Percentiles rank a stretch among this genome's conserved stretches.
phyloP scores from a whole-genome alignment of 1,140 invertebrate genomes.

The Contarinia nasturtii region DNA sequence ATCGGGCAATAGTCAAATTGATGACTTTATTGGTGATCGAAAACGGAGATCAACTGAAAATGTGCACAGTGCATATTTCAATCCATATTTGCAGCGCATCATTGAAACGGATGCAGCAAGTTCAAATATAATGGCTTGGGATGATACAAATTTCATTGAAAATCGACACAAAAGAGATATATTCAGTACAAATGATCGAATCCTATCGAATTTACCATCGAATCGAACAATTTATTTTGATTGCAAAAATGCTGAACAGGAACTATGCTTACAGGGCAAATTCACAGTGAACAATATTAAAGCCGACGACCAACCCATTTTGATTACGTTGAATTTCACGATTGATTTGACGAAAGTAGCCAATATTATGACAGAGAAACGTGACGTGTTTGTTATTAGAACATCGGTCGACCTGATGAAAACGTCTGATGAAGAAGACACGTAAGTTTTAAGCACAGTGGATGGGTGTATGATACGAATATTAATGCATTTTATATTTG shows the following conservation, averaged over 20 bases:
- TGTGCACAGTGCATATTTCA: neutral
- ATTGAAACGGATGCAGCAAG: no score
- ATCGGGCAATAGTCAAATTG: no score
- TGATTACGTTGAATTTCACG: slow-evolving; percentile 14
- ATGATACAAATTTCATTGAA: no score
- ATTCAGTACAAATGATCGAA: neutral
- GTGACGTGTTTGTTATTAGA: slow-evolving; percentile 20
- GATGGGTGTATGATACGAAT: neutral
- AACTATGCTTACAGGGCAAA: slow-evolving; percentile 15
- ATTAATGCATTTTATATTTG: neutral
- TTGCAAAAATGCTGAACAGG: slow-evolving; percentile 16
- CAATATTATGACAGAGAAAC: slow-evolving; percentile 17
- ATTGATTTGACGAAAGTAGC: slow-evolving; percentile 20
- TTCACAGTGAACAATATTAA: slow-evolving; percentile 16
- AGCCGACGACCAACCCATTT: slow-evolving; percentile 12
- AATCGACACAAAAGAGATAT: no score
- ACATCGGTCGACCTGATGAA: slow-evolving; percentile 12
- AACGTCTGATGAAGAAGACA: slow-evolving; percentile 12
- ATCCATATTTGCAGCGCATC: neutral
- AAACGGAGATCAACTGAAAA: neutral
- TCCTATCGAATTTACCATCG: slow-evolving; percentile 12
- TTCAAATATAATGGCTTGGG: no score
- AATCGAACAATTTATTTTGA: slow-evolving; percentile 23
- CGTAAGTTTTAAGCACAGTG: no score
- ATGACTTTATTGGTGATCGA: no score